These are phyloP conservation scores for Oscheius onirici DNA, from an alignment of 2,888 invertebrate genomes.

Conservation along the genomic window DNA sequence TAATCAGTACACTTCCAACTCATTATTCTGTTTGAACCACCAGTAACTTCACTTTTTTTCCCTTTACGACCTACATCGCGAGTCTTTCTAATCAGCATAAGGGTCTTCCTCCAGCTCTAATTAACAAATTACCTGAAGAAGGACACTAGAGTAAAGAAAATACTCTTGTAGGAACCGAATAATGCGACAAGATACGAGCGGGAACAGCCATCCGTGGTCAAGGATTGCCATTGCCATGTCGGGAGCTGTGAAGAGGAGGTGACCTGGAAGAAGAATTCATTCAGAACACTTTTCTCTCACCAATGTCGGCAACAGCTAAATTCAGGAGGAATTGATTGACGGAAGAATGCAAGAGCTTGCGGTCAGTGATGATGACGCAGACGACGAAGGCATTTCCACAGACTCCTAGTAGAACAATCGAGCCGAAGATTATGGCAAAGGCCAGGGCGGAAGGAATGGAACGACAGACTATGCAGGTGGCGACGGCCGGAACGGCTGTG, in stretches of 20 bases:
- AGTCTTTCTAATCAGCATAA: too few species aligned
- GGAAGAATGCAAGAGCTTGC: slow-evolving; percentile 54
- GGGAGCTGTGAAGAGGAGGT: slow-evolving; percentile 57
- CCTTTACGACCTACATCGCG: too few species aligned
- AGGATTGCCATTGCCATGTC: slow-evolving; percentile 52
- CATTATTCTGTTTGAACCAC: too few species aligned
- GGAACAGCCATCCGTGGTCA: slow-evolving; percentile 57
- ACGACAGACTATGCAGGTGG: slow-evolving; percentile 10
- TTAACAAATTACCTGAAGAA: slow-evolving; percentile 70
- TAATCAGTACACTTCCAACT: too few species aligned
- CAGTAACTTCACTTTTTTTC: too few species aligned
- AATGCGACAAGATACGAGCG: slow-evolving; percentile 69
- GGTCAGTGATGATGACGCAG: slow-evolving; percentile 51
- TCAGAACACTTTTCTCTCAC: not conserved
- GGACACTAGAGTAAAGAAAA: slow-evolving; percentile 73
- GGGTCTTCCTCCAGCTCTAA: too few species aligned
- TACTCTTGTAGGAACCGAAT: slow-evolving; percentile 72
- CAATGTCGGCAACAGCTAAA: slow-evolving; percentile 58
- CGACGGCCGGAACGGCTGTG: not conserved
- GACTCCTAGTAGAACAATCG: slow-evolving; percentile 54
- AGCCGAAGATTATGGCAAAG: slow-evolving; percentile 27
- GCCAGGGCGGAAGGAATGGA: slow-evolving; percentile 7
- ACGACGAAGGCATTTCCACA: slow-evolving; percentile 60
- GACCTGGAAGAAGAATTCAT: slow-evolving; percentile 30
- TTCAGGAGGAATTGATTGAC: slow-evolving; percentile 61